Conservation (phyloP, 2,113 vertebrate genomes). For the Poecile atricapillus region DNA sequence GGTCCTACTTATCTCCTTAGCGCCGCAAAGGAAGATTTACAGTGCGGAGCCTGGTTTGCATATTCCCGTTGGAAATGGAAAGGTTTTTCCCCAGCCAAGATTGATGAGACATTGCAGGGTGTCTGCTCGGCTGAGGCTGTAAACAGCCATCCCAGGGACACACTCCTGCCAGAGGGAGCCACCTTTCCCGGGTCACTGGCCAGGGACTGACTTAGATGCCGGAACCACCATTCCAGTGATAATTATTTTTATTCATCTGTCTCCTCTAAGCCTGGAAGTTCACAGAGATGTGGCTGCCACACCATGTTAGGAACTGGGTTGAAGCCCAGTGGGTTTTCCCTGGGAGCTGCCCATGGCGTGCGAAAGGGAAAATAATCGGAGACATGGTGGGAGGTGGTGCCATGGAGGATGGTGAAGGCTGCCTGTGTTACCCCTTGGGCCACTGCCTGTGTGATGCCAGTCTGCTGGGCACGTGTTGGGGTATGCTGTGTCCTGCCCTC, state of each 20-base stretch:
- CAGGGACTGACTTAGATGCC: neutral
- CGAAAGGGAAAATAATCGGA: neutral
- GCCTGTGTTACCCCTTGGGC: neutral
- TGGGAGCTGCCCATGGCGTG: neutral
- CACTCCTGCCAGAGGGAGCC: neutral
- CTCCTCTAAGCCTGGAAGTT: neutral
- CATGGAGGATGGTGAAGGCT: neutral
- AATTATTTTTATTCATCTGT: neutral
- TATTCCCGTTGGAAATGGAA: slow-evolving; percentile 66
- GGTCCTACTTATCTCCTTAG: slow-evolving; percentile 84
- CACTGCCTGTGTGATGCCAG: accelerated
- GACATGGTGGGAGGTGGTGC: accelerated
- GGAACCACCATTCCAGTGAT: neutral
- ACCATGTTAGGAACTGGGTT: neutral
- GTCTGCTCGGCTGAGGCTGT: neutral
- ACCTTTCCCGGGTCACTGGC: neutral
- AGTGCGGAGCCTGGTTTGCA: slow-evolving; percentile 65
- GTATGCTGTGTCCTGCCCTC: accelerated
- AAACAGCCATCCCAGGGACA: neutral
- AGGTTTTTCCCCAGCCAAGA: slow-evolving; percentile 62
- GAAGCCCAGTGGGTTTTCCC: neutral
- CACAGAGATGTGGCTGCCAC: neutral
- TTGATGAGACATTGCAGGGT: slow-evolving; percentile 45
- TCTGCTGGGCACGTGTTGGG: accelerated
- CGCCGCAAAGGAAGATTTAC: slow-evolving; percentile 72